Evolutionary conservation across 1,140 invertebrate species (phyloP).

Genomic region (Holotrichia oblita): DNA sequence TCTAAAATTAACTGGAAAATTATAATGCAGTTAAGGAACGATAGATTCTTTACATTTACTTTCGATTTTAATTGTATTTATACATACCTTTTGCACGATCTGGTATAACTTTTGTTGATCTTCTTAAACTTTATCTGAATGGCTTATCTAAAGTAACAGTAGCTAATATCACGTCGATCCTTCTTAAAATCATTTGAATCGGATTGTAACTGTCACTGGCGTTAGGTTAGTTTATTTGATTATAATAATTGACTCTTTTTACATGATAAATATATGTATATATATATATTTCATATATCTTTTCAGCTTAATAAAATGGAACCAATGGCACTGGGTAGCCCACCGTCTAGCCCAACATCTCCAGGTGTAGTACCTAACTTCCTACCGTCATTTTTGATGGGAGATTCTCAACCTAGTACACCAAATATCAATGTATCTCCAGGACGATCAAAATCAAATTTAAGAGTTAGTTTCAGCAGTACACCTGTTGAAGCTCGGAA

Average conservation of each 20-base stretch:
- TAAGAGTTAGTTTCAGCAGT: constrained; percentile 60
- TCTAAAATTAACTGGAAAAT: too few relatives aligned
- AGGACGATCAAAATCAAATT: constrained; percentile 59
- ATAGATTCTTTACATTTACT: too few relatives aligned
- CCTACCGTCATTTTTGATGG: constrained; percentile 84
- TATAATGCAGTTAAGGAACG: too few relatives aligned
- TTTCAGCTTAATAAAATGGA: constrained; percentile 68
- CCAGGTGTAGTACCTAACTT: constrained; percentile 68
- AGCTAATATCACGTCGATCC: not conserved
- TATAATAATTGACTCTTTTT: not conserved
- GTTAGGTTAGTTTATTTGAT: not conserved
- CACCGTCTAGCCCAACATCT: constrained; percentile 70
- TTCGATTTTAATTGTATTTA: too few relatives aligned
- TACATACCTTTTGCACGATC: too few relatives aligned
- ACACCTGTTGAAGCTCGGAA: constrained; percentile 60
- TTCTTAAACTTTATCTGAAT: too few relatives aligned
- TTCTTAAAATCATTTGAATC: not conserved
- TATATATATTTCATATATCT: not conserved
- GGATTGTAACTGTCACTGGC: constrained; percentile 24
- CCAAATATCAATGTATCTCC: constrained; percentile 66
- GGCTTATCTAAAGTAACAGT: too few relatives aligned
- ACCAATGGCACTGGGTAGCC: constrained; percentile 83
- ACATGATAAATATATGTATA: not conserved
- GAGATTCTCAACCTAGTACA: constrained; percentile 70
- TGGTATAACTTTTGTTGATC: too few relatives aligned